These are phyloP conservation scores for Lepisosteus osseus DNA, from an alignment of 2,113 vertebrate species.

Conservation along the genomic window DNA sequence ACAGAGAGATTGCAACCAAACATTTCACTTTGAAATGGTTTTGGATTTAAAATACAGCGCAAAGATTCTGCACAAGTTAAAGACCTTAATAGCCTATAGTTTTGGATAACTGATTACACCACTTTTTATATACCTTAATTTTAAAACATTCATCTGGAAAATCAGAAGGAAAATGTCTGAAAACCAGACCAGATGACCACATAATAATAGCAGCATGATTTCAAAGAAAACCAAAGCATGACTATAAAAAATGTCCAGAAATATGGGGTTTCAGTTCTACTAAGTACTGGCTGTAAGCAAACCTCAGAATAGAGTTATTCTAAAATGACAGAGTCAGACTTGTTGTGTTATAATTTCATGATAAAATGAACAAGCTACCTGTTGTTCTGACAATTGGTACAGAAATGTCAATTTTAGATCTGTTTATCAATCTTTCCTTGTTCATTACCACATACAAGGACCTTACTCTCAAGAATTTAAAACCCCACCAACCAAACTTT, in stretches of 20 bases:
- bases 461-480: too few species aligned
- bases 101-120: conserved; percentile 48
- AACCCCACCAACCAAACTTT: conserved; percentile 16
- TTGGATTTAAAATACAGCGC: conserved; percentile 44
- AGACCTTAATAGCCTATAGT: conserved; percentile 38
- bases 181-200: conserved; percentile 54
- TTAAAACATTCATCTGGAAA: conserved; percentile 47
- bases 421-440: background rate
- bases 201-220: conserved; percentile 64
- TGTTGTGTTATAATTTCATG: background rate
- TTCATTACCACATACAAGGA: too few species aligned
- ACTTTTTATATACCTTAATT: conserved; percentile 45
- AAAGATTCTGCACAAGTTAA: conserved; percentile 28
- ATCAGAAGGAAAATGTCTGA: conserved; percentile 51
- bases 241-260: conserved; percentile 42
- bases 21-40: conserved; percentile 47
- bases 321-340: conserved; percentile 41
- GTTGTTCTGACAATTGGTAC: conserved; percentile 4
- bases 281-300: conserved; percentile 48
- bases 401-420: background rate
- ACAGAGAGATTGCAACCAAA: conserved; percentile 56
- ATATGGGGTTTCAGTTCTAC: conserved; percentile 32
- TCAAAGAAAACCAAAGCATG: conserved; percentile 47
- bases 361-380: conserved; percentile 11
- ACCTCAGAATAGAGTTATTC: conserved; percentile 41